Evolutionary conservation across 2,113 vertebrate species (phyloP), one percentile per base, ranked within the genome.

Genomic region (Polypterus senegalus): DNA sequence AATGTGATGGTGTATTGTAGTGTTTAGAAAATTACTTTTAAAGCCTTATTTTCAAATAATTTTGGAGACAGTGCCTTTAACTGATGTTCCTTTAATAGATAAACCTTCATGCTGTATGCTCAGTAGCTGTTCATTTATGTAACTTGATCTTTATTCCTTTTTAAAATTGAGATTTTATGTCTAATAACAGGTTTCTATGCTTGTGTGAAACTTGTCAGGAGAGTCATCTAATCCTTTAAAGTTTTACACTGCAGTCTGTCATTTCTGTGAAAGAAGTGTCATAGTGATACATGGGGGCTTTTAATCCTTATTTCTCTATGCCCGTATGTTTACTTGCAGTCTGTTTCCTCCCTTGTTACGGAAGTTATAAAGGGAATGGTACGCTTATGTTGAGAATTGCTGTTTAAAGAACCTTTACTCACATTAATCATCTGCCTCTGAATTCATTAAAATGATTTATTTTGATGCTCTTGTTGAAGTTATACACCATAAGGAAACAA

Each of bases 321-420:
- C 80, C 79, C 81, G 79, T 76, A 82, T 82, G 81, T 84, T 86
- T 82, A 81, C 81, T 71, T 75, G 74, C 69, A 74, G 76, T 71
- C 74, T 71, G 75, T 81, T 86, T 86, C 85, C 85, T 83, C 65
- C 75, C 78, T 27, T 63, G 77, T 83, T 77, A 83, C 81, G 81
- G 77, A 76, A 70, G 72, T 77, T 53, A 58, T 74, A 70, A 69
- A 56, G 65, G 79, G 77, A 83, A 81, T 78, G 74, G 70, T 83
- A 76, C 84, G 85, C 80, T 80, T 75, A 79, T 83, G 77, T 80
- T 72, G 75, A 87, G 85, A 87, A 86, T 83, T 86, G 71, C 70
- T 3, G 53, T 55, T 59, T 71, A 76, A 77, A 78, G 80, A 7
- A 3, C 51, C 51, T 8, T 7, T 7, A 10, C 51, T 10, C 51